Conservation (phyloP, 2,113 vertebrate genomes). For the Zeus faber region DNA sequence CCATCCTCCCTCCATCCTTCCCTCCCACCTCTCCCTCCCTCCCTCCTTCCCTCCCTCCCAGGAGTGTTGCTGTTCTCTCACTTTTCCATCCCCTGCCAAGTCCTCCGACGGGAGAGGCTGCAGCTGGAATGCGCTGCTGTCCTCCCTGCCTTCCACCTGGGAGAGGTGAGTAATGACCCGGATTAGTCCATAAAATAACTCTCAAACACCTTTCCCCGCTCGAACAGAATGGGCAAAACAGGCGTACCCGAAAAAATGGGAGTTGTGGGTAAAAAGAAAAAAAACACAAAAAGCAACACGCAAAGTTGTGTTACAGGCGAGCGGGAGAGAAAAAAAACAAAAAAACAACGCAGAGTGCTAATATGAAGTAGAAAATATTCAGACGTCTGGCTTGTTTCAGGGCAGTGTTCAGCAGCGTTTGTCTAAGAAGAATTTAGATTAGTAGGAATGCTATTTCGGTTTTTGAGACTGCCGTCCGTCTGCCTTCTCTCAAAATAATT, state of each 20-base stretch:
- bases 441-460: conserved; percentile 59
- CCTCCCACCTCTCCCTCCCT: conserved; percentile 82
- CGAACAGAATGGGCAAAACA: conserved; percentile 53
- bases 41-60: conserved; percentile 68
- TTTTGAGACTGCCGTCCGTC: conserved; percentile 58
- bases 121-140: conserved; percentile 83
- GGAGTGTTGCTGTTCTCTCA: conserved; percentile 65
- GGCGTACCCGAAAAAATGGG: conserved; percentile 42
- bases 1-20: conserved; percentile 86
- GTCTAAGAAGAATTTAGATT: conserved; percentile 63
- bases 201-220: conserved; percentile 49
- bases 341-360: conserved; percentile 9
- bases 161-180: conserved; percentile 66
- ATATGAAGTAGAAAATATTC: conserved; percentile 30
- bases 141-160: conserved; percentile 73
- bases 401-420: conserved; percentile 52
- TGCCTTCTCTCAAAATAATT: conserved; percentile 57
- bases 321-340: too few species aligned
- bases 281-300: too few species aligned
- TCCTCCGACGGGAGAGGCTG: conserved; percentile 79
- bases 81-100: conserved; percentile 82
- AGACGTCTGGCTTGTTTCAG: conserved; percentile 68
- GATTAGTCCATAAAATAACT: conserved; percentile 66
- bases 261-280: too few species aligned
- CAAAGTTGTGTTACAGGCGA: too few species aligned